These are phyloP conservation scores for Lindbergichthys nudifrons DNA, from an alignment of 2,797 vertebrate species.

Conservation along the genomic window DNA sequence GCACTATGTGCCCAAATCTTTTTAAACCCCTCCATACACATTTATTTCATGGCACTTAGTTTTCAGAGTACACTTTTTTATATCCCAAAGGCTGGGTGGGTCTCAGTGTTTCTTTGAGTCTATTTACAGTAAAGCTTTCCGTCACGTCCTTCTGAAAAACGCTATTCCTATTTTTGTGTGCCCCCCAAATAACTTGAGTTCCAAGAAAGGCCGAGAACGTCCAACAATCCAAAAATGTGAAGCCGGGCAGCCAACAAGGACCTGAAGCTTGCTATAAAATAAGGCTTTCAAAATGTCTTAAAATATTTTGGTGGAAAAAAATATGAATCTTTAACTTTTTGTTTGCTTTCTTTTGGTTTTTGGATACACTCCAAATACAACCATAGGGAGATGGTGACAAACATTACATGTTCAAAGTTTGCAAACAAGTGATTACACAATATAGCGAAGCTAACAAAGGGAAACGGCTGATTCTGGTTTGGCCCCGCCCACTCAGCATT, in stretches of 20 bases:
- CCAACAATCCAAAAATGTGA: background rate
- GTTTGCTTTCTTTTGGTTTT: too few relatives aligned
- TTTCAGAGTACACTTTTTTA: conserved; percentile 12
- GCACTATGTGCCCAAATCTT: conserved; percentile 6
- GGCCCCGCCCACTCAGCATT: background rate
- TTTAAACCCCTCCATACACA: background rate
- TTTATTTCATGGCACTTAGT: conserved; percentile 18
- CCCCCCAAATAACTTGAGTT: background rate
- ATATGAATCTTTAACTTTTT: too few relatives aligned
- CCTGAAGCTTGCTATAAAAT: background rate
- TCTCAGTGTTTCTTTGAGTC: background rate
- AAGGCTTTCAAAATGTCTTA: too few relatives aligned
- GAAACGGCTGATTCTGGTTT: background rate
- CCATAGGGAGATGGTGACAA: too few relatives aligned
- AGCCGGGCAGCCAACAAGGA: background rate
- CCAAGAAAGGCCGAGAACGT: background rate
- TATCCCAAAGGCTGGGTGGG: conserved; percentile 13
- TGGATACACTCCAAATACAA: too few relatives aligned
- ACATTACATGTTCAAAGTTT: too few relatives aligned
- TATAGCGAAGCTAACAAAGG: too few relatives aligned
- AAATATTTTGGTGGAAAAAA: too few relatives aligned
- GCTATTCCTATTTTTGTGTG: background rate
- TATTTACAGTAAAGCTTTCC: conserved; percentile 3
- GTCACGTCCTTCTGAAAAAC: background rate
- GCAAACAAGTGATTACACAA: too few relatives aligned